Percentiles rank a stretch among this genome's conserved stretches.
phyloP scores from a whole-genome alignment of 2,113 vertebrate genomes.

The Thunnus thynnus region DNA sequence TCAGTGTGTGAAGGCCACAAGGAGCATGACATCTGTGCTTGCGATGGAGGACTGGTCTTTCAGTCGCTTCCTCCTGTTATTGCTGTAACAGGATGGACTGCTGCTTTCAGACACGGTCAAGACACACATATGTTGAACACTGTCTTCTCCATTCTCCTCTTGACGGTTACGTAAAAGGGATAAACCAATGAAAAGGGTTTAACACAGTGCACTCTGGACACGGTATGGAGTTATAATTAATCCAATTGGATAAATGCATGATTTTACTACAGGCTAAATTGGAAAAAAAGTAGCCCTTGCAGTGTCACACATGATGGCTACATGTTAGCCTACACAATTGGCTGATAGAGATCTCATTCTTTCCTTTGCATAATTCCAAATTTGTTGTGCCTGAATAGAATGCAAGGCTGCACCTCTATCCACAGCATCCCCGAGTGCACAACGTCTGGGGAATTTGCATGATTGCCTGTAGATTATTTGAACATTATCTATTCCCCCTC shows the following conservation, averaged over 20 bases:
- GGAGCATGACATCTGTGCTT: conserved; percentile 74
- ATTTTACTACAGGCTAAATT: conserved; percentile 43
- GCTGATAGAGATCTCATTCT: conserved; percentile 63
- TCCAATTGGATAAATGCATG: conserved; percentile 52
- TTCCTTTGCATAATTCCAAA: conserved; percentile 77
- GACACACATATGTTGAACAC: conserved; percentile 58
- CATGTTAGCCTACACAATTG: conserved; percentile 33
- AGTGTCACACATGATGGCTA: conserved; percentile 46
- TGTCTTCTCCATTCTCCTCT: conserved; percentile 33
- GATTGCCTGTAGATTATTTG: conserved; percentile 85
- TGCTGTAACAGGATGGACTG: conserved; percentile 55
- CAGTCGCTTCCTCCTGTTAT: conserved; percentile 53
- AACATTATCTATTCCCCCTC: conserved; percentile 74
- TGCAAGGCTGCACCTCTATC: conserved; percentile 58
- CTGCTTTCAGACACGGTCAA: conserved; percentile 61
- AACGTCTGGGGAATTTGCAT: conserved; percentile 78
- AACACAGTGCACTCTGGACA: conserved; percentile 30
- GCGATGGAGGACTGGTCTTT: conserved; percentile 58
- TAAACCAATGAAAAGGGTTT: conserved; percentile 43
- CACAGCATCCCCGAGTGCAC: conserved; percentile 63
- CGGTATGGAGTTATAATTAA: conserved; percentile 37
- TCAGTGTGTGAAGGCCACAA: conserved; percentile 76
- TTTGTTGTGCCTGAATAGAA: conserved; percentile 71
- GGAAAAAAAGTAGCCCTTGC: conserved; percentile 33
- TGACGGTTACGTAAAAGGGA: conserved; percentile 29